Evolutionary conservation across 2,797 vertebrate genomes (phyloP), one percentile per base, ranked within the genome.

Genomic region (Danio choprae): DNA sequence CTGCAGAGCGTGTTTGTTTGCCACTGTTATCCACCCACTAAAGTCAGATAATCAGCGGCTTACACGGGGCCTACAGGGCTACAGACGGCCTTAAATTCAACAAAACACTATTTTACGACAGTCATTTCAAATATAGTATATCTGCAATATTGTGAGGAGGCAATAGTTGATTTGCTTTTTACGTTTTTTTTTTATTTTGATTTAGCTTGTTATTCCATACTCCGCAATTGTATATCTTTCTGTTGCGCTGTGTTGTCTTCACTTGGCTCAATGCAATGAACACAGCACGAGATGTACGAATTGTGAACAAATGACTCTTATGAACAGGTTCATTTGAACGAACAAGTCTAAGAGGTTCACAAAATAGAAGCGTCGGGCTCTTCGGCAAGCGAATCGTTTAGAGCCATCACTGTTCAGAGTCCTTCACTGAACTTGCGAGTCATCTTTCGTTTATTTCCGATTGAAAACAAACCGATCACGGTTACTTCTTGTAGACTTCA

Each of bases 1-100:
- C 90, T 92, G 93, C 92, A 92, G 85, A 80, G 87, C 77, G 81
- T 87, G 89, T 90, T 92, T 92, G 87, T 92, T 93, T 91, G 84
- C 86, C 67, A 89, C 87, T 38, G 82, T 84, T 82, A 88, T 90
- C 86, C 92, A 84, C 91, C 90, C 91, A 92, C 89, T 77, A 84
- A 67, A 88, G 84, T 85, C 89, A 90, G 89, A 90, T 84, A 89
- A 91, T 92, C 90, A 90, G 29, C 29, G 16, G 56, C 41, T 46
- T 50, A 46, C 58, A 67, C 51, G 5, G 16, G 41, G 22, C 62
- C 6, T 55, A 12, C 48, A 18, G 6, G 10, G 16, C 16, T 13
- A 38, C 1, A 53, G 10, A 18, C 36, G 10, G n/a, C 36, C 68
- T 5, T 36, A 40, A 53, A 53, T 53, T 1, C 6, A 53, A 70